Conservation (phyloP, 2,113 vertebrate genomes). For the Galbula dea region DNA sequence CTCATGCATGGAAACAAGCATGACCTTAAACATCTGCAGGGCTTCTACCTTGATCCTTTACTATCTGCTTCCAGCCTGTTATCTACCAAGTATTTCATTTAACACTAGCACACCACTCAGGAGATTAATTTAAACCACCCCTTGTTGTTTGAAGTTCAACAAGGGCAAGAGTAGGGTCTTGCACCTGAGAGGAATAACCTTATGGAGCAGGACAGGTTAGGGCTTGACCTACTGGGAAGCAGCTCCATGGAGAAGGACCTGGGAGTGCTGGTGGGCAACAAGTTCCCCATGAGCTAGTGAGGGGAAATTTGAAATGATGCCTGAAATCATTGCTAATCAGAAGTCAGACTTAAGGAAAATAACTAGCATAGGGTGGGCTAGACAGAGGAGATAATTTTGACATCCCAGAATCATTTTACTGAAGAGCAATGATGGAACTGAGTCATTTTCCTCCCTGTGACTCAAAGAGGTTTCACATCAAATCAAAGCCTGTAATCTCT, state of each 20-base stretch:
- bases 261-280: too few species aligned
- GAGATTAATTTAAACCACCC: background rate
- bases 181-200: too few species aligned
- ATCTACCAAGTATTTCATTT: background rate
- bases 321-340: background rate
- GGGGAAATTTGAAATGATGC: background rate
- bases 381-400: conserved; percentile 42
- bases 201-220: too few species aligned
- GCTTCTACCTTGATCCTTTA: background rate
- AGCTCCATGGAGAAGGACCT: too few species aligned
- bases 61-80: background rate
- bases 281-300: too few species aligned
- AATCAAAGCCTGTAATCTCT: conserved; percentile 56
- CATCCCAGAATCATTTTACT: conserved; percentile 23
- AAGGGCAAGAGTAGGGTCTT: too few species aligned
- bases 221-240: too few species aligned
- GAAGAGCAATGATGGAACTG: conserved; percentile 40
- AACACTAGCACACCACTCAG: background rate
- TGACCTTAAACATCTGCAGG: background rate
- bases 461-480: conserved; percentile 31
- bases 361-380: background rate
- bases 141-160: background rate
- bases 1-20: background rate
- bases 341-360: conserved; percentile 10
- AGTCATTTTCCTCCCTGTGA: conserved; percentile 45